Base-by-base conservation (phyloP, 2,113 vertebrate genomes). In the Oncorhynchus nerka region DNA sequence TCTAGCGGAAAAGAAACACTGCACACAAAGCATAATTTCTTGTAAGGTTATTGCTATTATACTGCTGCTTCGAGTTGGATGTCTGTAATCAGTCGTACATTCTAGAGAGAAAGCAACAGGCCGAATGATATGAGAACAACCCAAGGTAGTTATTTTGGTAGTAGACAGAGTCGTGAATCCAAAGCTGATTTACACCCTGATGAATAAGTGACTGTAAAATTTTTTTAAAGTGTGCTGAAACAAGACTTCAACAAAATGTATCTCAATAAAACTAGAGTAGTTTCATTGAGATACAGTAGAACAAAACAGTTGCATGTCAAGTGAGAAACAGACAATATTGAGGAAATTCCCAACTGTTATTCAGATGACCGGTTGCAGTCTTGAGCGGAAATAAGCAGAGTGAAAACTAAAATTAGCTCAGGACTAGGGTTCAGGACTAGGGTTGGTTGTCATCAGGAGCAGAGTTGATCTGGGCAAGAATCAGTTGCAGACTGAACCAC, bases 11-110 rank as follows among this genome's bases (percentile, higher is more conserved):
- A 61, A 74, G 34, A 8, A 48, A 74, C 30, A 70, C 71, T 39
- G 28, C 64, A 68, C 26, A 55, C 1, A 55, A 16, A 55, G 13
- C 24, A 24, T 4, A 15, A 26, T 57, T 59, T 71, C 68, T 45
- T 12, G 9, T 45, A 45, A 45, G 39, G 69, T 83, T 55, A 55
- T 55, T 19, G 16, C 51, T 55, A 5, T 19, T 22, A 49, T 45
- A 72, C 67, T 77, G 68, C 68, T 79, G 4, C 0, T 66, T 22
- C 15, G 22, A 24, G 39, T 45, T 45, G 39, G 9, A 45, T 45
- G 70, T 83, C 77, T 78, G 81, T 81, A 73, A 76, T 32, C 75
- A 12, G 83, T 80, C 70, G 73, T 78, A 45, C 70, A 11, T 48
- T 70, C 5, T 19, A 55, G 16, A 55, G 39, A 45, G 51, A 19